Conservation (phyloP, 2,113 vertebrate genomes). For the Erythrolamprus reginae region DNA sequence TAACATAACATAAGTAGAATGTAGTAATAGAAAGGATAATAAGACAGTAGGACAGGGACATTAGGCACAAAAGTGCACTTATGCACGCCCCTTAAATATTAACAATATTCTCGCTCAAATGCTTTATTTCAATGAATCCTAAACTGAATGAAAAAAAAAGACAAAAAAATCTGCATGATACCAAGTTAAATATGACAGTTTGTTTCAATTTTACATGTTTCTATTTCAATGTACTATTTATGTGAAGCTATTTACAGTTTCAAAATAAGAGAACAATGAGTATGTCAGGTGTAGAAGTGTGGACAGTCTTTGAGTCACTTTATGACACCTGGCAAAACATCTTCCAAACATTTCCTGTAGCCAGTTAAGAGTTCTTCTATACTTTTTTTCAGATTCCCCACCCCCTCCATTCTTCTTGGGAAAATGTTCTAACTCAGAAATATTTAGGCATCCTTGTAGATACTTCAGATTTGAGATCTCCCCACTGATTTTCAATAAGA, state of each 20-base stretch:
- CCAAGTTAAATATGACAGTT: background rate
- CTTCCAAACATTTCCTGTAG: background rate
- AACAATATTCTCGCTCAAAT: background rate
- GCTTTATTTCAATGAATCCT: background rate
- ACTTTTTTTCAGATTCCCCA: background rate
- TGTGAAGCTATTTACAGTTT: background rate
- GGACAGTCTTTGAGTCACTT: background rate
- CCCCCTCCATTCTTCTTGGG: background rate
- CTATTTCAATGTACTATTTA: background rate
- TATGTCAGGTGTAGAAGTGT: background rate
- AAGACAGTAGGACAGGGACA: no score
- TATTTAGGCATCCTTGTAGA: background rate
- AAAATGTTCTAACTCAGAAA: background rate
- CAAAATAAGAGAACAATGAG: background rate
- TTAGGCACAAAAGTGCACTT: no score
- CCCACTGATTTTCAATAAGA: background rate
- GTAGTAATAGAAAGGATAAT: no score
- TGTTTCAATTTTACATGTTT: background rate
- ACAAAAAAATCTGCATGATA: background rate
- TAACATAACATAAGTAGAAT: no score
- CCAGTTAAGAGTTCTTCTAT: background rate
- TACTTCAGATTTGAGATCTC: background rate
- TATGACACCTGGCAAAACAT: background rate
- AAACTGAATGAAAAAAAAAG: background rate
- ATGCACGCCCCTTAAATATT: no score